Evolutionary conservation across 2,113 vertebrate species (phyloP).

Genomic region (Paedocypris sp.): DNA sequence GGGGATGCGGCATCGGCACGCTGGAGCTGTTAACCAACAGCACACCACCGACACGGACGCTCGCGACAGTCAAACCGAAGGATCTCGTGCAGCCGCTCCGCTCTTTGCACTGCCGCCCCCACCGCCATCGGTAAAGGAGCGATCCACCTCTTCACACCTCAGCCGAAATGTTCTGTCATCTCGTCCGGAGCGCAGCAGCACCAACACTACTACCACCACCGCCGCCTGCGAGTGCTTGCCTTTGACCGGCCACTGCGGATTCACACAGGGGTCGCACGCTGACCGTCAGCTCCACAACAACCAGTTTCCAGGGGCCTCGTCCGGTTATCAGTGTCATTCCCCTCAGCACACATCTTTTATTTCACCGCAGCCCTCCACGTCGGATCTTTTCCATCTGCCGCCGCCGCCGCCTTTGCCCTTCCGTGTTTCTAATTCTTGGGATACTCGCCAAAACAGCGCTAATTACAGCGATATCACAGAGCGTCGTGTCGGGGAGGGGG

Average conservation of each 20-base stretch:
- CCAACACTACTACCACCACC: constrained; percentile 27
- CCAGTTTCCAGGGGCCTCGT: constrained; percentile 55
- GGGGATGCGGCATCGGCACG: constrained; percentile 43
- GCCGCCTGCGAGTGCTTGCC: constrained; percentile 47
- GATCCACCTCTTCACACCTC: constrained; percentile 42
- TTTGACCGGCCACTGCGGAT: constrained; percentile 46
- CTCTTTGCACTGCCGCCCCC: constrained; percentile 41
- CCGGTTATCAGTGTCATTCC: constrained; percentile 43
- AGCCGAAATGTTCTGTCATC: constrained; percentile 52
- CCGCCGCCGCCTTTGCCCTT: constrained; percentile 51
- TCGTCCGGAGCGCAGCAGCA: constrained; percentile 39
- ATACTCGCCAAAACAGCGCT: constrained; percentile 51
- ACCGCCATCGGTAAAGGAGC: constrained; percentile 46
- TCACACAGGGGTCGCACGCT: constrained; percentile 43
- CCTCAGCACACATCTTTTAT: constrained; percentile 43
- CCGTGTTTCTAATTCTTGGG: constrained; percentile 43
- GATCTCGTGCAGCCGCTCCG: constrained; percentile 33
- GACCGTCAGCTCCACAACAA: constrained; percentile 27
- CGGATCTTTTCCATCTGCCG: constrained; percentile 44
- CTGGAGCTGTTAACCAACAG: constrained; percentile 45
- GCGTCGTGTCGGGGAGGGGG: constrained; percentile 54
- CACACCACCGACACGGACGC: constrained; percentile 21
- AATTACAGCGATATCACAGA: constrained; percentile 56
- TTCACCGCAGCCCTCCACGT: constrained; percentile 56
- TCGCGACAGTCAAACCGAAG: constrained; percentile 10